Base-by-base conservation (phyloP, 2,113 vertebrate species). In the Callionymus lyra region DNA sequence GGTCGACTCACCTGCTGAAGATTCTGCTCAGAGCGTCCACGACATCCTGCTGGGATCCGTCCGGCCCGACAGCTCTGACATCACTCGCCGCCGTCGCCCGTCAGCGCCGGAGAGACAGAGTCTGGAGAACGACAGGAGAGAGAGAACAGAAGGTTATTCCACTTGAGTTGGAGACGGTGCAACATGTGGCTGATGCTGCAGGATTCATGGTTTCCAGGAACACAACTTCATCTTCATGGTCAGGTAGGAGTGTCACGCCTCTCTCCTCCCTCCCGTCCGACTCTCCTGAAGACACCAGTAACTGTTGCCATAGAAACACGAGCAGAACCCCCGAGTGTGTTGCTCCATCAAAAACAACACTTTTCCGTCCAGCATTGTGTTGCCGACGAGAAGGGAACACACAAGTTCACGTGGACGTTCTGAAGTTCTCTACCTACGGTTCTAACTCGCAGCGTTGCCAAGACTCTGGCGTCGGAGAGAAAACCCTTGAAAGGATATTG, bases 291-390 rank as follows among this genome's bases (percentile, higher is more conserved):
- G 71, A 77, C 14, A 46, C 44, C 59, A 74, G 62, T 65, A 76
- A 68, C 65, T 47, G 80, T 82, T 79, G 80, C 77, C 67, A 79
- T 82, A 79, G 77, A 72, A 80, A 82, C 80, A 57, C 67, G 57
- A 54, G 61, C 42, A 74, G 48, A 68, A 76, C 72, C 71, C 52
- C 31, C 66, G 49, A 72, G 64, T 65, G 59, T 48, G 53, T 41
- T 54, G 62, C 66, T 65, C 50, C 34, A 59, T 64, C 53, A 64
- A 45, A 67, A 31, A 50, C 59, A 69, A 59, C 8, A 27, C 21
- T 27, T 27, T 27, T 27, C 21, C 21, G 8, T 5, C 21, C 21
- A 27, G 21, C 21, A 27, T 27, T 27, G 21, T 27, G 21, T 27
- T 27, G 21, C 21, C 21, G 21, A n/a, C n/a, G 21, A 27, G 4